Evolutionary conservation across 2,797 vertebrate genomes (phyloP).

Genomic region (Clarias laeviceps): DNA sequence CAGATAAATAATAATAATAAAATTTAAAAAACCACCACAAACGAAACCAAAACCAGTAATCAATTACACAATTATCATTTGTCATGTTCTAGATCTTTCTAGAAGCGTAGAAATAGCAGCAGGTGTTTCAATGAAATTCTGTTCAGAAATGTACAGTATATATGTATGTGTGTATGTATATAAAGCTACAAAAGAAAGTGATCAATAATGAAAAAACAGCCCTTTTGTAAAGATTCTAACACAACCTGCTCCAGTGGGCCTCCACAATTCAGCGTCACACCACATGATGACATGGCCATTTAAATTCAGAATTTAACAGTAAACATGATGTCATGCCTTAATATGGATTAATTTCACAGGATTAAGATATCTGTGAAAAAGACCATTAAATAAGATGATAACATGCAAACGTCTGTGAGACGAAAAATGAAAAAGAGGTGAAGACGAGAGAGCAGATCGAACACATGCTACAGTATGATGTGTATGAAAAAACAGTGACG

Average conservation of each 20-base stretch:
- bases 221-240: not conserved
- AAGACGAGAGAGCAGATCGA: not conserved
- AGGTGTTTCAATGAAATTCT: not conserved
- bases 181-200: not conserved
- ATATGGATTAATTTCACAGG: not conserved
- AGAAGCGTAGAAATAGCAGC: not conserved
- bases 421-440: not conserved
- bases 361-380: not conserved
- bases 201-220: not conserved
- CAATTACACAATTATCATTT: not conserved
- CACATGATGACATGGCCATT: not conserved
- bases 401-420: not conserved
- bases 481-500: not conserved
- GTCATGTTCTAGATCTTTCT: not conserved
- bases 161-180: not conserved
- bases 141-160: not conserved
- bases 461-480: not conserved
- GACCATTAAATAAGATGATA: too few species aligned
- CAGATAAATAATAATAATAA: not conserved
- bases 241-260: not conserved
- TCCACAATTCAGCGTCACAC: not conserved
- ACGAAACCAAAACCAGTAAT: not conserved
- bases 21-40: not conserved
- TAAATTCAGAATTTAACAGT: not conserved
- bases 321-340: not conserved